Conservation (phyloP, 2,113 vertebrate species). For the Todiramphus saurophagus region DNA sequence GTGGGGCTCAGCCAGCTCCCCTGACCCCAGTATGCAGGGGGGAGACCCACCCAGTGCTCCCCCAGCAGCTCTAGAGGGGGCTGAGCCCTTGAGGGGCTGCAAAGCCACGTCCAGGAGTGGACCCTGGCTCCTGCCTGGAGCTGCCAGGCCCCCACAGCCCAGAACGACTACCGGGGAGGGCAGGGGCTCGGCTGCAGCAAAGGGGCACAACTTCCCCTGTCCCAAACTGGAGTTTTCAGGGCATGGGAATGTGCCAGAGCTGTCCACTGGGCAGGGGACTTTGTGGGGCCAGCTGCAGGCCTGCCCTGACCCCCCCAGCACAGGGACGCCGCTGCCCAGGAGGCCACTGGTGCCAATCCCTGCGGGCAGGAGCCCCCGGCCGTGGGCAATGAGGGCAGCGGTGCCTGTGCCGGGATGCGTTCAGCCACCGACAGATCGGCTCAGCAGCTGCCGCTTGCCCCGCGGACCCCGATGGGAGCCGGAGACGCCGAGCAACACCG, state of each 20-base stretch:
- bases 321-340: neutral
- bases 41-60: neutral
- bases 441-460: neutral
- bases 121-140: fast-evolving
- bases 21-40: neutral
- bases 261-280: neutral
- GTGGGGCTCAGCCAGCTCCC: neutral
- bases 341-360: neutral
- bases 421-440: neutral
- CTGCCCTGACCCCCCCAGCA: neutral
- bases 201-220: neutral
- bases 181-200: neutral
- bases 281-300: neutral
- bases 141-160: neutral
- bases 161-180: neutral
- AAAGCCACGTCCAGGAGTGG: neutral
- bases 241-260: neutral
- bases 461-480: neutral
- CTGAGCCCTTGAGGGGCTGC: neutral
- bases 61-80: neutral
- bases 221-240: neutral
- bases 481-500: neutral
- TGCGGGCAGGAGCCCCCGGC: neutral
- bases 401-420: neutral
- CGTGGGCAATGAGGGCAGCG: neutral